Conservation (phyloP, 2,113 vertebrate species). For the Manacus vitellinus region DNA sequence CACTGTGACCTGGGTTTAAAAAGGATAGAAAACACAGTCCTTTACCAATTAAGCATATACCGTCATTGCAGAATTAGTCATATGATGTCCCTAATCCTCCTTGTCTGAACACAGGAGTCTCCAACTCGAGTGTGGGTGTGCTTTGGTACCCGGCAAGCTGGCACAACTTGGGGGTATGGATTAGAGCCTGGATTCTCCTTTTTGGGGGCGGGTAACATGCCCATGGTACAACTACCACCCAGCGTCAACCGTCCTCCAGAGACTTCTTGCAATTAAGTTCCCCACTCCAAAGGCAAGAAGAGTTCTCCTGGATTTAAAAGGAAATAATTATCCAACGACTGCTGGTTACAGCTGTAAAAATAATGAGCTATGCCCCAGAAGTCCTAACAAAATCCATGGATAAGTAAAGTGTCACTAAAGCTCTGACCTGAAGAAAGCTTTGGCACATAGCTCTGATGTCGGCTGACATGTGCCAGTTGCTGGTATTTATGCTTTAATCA, state of each 20-base stretch:
- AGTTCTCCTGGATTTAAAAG: not conserved
- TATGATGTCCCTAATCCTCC: not conserved
- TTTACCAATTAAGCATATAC: not conserved
- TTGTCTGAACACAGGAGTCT: not conserved
- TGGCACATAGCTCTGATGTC: not conserved
- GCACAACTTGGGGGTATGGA: not conserved
- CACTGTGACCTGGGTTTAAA: not conserved
- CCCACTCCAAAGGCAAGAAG: not conserved
- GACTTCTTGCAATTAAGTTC: not conserved
- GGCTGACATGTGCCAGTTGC: not conserved
- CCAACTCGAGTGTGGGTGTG: rapidly evolving
- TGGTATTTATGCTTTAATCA: not conserved
- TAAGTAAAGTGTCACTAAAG: not conserved
- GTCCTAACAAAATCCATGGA: not conserved
- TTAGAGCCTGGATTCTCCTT: not conserved
- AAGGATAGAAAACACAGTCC: not conserved
- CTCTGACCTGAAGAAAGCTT: not conserved
- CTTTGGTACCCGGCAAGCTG: not conserved
- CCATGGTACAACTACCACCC: not conserved
- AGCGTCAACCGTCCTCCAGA: rapidly evolving
- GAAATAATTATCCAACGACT: not conserved
- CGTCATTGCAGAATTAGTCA: not conserved
- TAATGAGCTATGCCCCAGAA: not conserved
- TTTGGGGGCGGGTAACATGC: not conserved
- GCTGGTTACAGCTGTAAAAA: not conserved